Percentiles rank a stretch among this genome's conserved stretches.
Evolutionary conservation across 2,113 vertebrate genomes (phyloP).

Genomic region (Silurus glanis): DNA sequence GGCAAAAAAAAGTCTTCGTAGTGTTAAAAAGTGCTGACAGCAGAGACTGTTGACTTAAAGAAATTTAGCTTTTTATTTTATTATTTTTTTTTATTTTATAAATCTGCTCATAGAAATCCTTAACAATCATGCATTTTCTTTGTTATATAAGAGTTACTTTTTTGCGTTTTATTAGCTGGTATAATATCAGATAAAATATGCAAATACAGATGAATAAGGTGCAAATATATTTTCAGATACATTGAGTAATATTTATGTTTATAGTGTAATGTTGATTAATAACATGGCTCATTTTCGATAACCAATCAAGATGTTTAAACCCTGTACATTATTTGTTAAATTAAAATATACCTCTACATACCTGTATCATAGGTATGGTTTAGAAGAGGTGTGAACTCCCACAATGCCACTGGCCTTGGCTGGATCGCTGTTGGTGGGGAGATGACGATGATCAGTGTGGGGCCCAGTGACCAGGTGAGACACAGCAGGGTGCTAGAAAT

Average conservation of each 20-base stretch:
- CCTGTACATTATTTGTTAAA: constrained; percentile 3
- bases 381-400: constrained; percentile 91
- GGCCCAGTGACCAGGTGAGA: constrained; percentile 90
- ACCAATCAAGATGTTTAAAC: not conserved
- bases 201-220: not conserved
- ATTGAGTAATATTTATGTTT: not conserved
- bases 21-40: not conserved
- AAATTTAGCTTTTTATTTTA: not conserved
- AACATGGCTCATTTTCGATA: not conserved
- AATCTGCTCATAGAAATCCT: not conserved
- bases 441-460: constrained; percentile 91
- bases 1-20: not conserved
- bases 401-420: constrained; percentile 91
- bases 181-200: no score
- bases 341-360: not conserved
- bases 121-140: not conserved
- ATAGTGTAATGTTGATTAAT: not conserved
- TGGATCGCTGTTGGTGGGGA: constrained; percentile 95
- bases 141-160: not conserved
- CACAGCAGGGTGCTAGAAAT: not conserved
- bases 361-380: constrained; percentile 87
- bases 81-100: not conserved
- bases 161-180: not conserved
- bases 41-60: not conserved
- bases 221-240: not conserved